Evolutionary conservation across 2,888 invertebrate species (phyloP), one percentile per base, ranked within the genome.

Genomic region (Ypsolopha sequella): DNA sequence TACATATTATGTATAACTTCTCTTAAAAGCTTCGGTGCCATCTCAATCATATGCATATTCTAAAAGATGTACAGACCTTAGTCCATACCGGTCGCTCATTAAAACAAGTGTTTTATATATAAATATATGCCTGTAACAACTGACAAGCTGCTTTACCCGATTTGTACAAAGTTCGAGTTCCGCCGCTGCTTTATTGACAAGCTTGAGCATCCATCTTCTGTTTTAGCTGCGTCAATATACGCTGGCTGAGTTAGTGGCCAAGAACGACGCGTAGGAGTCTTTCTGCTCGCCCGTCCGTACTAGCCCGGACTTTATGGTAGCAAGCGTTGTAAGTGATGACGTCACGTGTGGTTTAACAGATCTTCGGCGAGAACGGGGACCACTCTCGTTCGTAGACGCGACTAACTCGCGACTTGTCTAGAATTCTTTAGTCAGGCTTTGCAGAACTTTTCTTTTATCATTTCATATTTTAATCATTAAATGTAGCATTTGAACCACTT

Each of bases 211-310:
- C 4, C 36, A 36, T n/a, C 13, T 47, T 84, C 53, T 55, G 76
- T 86, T 86, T 79, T 86, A 86, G 86, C 80, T 68, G 67, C 77
- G 78, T 66, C 85, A 85, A 79, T 84, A 70, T 75, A 72, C 82
- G 69, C 80, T 86, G 71, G 82, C 79, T 66, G 86, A 86, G 69
- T 75, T 85, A 73, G 67, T 86, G 68, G 71, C 70, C 65, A 72
- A 65, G 78, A 78, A 78, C 75, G 79, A 82, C 73, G 77, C 65
- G 66, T 86, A 82, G 68, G 24, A 65, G 65, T 64, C 65, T 63
- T 61, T 62, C 63, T 59, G 54, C 55, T 56, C 55, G 55, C 63
- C 60, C 59, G 69, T 65, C 66, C 65, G 62, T 51, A 44, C 50
- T 64, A 64, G 59, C 68, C 24, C 63, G 73, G 70, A 70, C 69